These are phyloP conservation scores for Varecia variegata DNA, from an alignment of 2,797 vertebrate species.

Conservation along the genomic window DNA sequence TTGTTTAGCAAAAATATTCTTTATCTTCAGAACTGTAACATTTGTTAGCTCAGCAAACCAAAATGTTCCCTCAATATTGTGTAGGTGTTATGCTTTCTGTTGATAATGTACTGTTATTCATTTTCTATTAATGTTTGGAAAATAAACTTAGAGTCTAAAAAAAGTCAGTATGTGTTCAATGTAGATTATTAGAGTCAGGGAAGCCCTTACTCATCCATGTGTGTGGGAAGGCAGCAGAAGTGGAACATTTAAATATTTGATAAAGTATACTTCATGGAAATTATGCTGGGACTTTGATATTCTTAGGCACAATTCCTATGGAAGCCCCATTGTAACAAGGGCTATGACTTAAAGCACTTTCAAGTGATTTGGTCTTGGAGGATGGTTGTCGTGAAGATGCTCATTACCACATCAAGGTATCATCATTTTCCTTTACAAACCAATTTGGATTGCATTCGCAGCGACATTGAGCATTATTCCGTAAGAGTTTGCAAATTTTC, in stretches of 20 bases:
- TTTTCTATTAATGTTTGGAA: slow-evolving; percentile 35
- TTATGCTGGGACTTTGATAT: neutral
- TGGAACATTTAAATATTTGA: neutral
- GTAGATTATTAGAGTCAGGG: neutral
- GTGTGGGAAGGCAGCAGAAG: neutral
- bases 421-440: neutral
- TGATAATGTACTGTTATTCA: slow-evolving; percentile 59
- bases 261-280: neutral
- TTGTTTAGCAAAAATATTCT: slow-evolving; percentile 57
- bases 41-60: slow-evolving; percentile 52
- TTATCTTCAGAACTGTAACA: slow-evolving; percentile 34
- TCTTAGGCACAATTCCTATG: neutral
- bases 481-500: slow-evolving; percentile 5
- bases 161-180: neutral
- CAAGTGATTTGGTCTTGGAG: neutral
- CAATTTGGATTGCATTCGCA: neutral
- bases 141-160: slow-evolving; percentile 23
- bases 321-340: neutral
- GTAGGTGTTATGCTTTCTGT: slow-evolving; percentile 56
- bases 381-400: accelerated
- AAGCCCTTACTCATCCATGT: neutral
- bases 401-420: neutral
- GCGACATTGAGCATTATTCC: neutral
- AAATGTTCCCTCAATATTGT: slow-evolving; percentile 45
- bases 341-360: neutral